Base-by-base conservation (phyloP, 1,140 invertebrate genomes). In the Saccostrea glomerata region DNA sequence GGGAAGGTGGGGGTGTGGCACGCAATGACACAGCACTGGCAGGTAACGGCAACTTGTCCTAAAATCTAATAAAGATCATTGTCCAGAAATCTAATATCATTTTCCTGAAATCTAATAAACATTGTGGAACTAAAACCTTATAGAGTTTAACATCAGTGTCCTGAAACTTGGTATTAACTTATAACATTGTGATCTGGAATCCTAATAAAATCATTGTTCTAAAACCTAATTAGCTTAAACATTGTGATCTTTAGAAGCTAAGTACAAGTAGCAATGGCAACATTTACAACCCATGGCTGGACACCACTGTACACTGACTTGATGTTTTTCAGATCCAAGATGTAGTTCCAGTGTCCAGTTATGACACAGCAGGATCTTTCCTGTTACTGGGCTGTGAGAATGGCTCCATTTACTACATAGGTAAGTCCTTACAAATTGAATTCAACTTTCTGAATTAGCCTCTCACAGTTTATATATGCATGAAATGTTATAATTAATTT, bases 1-100 rank as follows among this genome's bases (percentile, higher is more conserved):
- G 98, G 98, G n/a, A 99, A 99, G 96, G 98, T 99, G 88, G 98
- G 98, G 11, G 98, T 99, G 23, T 99, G 98, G 98, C 98, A 99
- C 95, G 98, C 98, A 0, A 99, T 98, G 97, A 99, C 98, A 0
- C 98, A 99, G 92, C 98, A 99, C 95, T 99, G 98, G 98, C 96
- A 96, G 94, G 96, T 96, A 91, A 55, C 1, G 23, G 0, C 70
- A 77, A 77, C 9, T 30, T 15, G 23, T 11, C 12, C 15, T 5
- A 23, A 77, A 30, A 25, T 2, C 12, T 12, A 36, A 36, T 36
- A 36, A 36, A 77, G 23, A 25, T 15, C 4, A 25, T 77, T 13
- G 15, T 23, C 23, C n/a, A 77, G 4, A n/a, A 11, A 25, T 77
- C 12, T 77, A n/a, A n/a, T n/a, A n/a, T n/a, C n/a, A n/a, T n/a